Base-by-base conservation (phyloP, 2,797 vertebrate genomes). In the Ptychadena robeensis region DNA sequence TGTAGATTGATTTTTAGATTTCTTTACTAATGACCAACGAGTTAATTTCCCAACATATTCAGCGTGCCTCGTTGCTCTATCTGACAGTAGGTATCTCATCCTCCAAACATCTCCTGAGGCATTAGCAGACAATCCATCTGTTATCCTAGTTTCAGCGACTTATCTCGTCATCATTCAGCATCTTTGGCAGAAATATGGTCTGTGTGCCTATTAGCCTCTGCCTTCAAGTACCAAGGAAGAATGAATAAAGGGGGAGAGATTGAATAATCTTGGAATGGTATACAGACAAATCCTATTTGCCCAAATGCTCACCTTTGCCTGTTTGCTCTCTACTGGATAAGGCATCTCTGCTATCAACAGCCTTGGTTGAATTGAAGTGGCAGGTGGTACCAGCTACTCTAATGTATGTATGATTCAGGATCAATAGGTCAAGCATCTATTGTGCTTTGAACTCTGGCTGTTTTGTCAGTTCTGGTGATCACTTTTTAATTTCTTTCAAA, bases 81-180 rank as follows among this genome's bases (percentile, higher is more conserved):
- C 72, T 82, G 80, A 75, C 80, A 82, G 80, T 75, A 83, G 38
- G 32, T 73, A 79, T 64, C 31, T 37, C 31, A 67, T 79, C 40
- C 67, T 57, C 38, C 38, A 78, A 74, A 83, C 48, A 38, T 83
- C 61, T 78, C 74, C 82, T 73, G 11, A 59, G 82, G 82, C 66
- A 35, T 75, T 28, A 31, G 44, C 22, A 82, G 72, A 77, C 73
- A 72, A 73, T 72, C 74, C 67, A 83, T 83, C 68, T 83, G 57
- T 83, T 73, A 83, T 83, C 68, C 59, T 73, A 72, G 59, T 78
- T 79, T 79, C 68, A 57, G 25, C 34, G n/a, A 35, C 53, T 73
- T 66, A 31, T 66, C 63, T 38, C 74, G 40, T 81, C 63, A 81
- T 74, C 80, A 31, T 65, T 81, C 79, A 66, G 59, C 61, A 73